Base-by-base conservation (phyloP, 2,888 invertebrate genomes). In the Dryadula phaetusa region DNA sequence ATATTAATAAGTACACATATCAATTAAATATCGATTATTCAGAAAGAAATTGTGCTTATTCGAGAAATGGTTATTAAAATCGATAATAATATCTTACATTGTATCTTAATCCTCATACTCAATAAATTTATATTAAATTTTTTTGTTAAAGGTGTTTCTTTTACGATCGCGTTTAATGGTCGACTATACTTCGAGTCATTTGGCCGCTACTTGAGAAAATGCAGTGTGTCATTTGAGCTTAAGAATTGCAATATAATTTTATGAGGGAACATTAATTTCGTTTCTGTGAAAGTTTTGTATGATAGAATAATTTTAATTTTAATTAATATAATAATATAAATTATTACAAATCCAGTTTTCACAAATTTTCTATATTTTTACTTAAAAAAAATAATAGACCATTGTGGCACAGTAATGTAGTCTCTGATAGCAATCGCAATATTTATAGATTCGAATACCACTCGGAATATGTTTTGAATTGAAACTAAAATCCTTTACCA, bases 101-200 rank as follows among this genome's bases (percentile, higher is more conserved):
- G 64, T 37, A 68, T 58, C 54, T 66, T 56, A 68, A 61, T 62
- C 66, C 47, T 2, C n/a, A 56, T 56, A 40, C 20, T 22, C 20
- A 56, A 40, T 56, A 72, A 71, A 66, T 63, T 61, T 62, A 58
- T 49, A 66, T 56, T 56, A 62, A 64, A 46, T 49, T 44, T 63
- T n/a, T 66, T 40, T 25, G 32, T 49, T 83, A 86, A 86, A 86
- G 85, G 86, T 86, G 87, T 86, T 85, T 79, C 81, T 86, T 89
- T 90, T 89, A 89, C 82, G 87, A 88, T 73, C 81, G 76, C 76
- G 79, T 80, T 88, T 90, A 88, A 90, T 84, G 87, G 85, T 74
- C 72, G 76, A 75, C 76, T 77, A 75, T 75, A 79, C 74, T 74
- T 74, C 75, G 74, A 77, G 75, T 76, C 77, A 76, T 79, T 77